phyloP scores from a whole-genome alignment of 2,888 invertebrate genomes.

The Cantharis lateralis region DNA sequence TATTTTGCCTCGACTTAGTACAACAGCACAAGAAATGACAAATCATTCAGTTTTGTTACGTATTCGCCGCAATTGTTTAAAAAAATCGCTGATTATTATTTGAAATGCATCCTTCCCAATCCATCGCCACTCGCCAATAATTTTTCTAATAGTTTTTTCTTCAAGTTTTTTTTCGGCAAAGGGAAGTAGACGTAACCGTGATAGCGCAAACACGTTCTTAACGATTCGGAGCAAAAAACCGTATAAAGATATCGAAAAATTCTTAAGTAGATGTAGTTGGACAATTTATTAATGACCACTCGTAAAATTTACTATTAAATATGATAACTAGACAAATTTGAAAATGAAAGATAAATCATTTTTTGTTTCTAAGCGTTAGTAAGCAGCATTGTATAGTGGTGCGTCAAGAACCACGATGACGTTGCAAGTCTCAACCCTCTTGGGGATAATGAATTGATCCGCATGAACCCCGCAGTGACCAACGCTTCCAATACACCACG shows the following conservation, averaged over 20 bases:
- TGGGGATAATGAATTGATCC: conserved; percentile 55
- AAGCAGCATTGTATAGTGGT: conserved; percentile 22
- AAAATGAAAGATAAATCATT: conserved; percentile 21
- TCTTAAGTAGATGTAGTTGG: not conserved
- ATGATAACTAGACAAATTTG: conserved; percentile 14
- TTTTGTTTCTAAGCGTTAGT: conserved; percentile 16
- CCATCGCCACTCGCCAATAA: not conserved
- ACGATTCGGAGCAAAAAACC: not conserved
- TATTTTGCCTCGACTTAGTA: conserved; percentile 25
- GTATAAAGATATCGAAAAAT: not conserved
- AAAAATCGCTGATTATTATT: not conserved
- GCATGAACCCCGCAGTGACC: conserved; percentile 50
- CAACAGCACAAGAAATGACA: conserved; percentile 22
- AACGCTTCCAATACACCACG: conserved; percentile 39
- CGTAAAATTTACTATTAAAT: not conserved
- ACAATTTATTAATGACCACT: not conserved
- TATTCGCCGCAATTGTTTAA: not conserved
- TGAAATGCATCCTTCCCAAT: not conserved
- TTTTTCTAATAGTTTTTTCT: not conserved
- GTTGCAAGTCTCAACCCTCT: conserved; percentile 53
- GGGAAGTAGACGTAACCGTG: not conserved
- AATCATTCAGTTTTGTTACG: conserved; percentile 10
- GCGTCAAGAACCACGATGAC: conserved; percentile 44
- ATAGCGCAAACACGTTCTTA: not conserved
- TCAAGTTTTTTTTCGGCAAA: not conserved